Evolutionary conservation across 2,113 vertebrate species (phyloP).

Genomic region (Lathamus discolor): DNA sequence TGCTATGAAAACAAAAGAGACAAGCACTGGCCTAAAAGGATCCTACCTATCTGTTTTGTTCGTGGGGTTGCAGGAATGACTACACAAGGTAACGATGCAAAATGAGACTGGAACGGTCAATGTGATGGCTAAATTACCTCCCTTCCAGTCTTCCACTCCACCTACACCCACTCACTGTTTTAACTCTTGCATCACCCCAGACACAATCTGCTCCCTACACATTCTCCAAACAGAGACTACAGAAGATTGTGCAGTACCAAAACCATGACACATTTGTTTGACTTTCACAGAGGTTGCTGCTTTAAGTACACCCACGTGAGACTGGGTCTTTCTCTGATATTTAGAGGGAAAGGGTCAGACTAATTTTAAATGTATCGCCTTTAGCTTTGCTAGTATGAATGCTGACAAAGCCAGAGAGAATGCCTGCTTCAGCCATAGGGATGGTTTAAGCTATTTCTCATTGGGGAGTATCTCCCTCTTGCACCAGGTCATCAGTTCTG

Average conservation of each 20-base stretch:
- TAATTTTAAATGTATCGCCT: neutral
- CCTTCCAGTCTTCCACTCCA: neutral
- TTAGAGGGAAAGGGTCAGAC: neutral
- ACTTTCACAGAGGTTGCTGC: neutral
- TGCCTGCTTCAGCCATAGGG: neutral
- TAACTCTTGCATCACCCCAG: neutral
- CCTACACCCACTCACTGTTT: neutral
- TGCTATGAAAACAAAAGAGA: neutral
- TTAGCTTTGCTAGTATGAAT: neutral
- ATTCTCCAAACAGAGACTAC: neutral
- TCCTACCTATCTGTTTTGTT: neutral
- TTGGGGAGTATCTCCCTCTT: neutral
- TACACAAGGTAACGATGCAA: neutral
- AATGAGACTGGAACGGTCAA: neutral
- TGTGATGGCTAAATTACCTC: rapidly evolving
- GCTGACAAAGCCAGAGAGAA: neutral
- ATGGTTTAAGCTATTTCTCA: neutral
- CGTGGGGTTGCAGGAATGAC: neutral
- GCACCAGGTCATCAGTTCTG: neutral
- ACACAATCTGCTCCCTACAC: neutral
- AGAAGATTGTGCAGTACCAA: neutral
- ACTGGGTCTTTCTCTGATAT: neutral
- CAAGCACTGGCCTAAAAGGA: neutral
- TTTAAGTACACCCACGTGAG: neutral
- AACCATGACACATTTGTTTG: neutral